These are phyloP conservation scores for Troilus luridus DNA, from an alignment of 2,888 invertebrate genomes.

Conservation along the genomic window DNA sequence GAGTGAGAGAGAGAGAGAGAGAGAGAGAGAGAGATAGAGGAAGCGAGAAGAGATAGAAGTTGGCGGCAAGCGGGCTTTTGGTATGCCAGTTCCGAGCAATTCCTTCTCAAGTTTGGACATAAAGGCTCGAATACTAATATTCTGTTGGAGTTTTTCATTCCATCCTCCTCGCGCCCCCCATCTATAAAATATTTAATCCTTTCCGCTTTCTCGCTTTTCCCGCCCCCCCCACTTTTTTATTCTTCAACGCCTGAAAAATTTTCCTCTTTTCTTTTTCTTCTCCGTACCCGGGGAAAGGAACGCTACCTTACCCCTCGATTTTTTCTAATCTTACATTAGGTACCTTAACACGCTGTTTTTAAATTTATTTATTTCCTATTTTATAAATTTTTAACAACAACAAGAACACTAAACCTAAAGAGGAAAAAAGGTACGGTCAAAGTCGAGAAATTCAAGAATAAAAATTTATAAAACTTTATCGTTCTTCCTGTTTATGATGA, in stretches of 20 bases:
- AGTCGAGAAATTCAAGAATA: too few relatives aligned
- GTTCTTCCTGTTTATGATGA: too few relatives aligned
- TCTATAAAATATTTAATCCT: slow-evolving; percentile 31
- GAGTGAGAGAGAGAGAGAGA: background rate
- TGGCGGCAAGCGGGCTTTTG: background rate
- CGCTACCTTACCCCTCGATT: background rate
- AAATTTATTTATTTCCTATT: too few relatives aligned
- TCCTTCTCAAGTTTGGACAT: background rate
- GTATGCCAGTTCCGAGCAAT: background rate
- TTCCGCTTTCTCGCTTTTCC: slow-evolving; percentile 17
- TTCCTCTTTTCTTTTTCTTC: background rate
- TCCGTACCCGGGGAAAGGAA: background rate
- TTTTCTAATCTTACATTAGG: too few relatives aligned
- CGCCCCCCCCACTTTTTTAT: background rate
- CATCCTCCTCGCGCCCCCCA: background rate
- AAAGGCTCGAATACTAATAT: slow-evolving; percentile 40
- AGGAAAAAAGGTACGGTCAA: too few relatives aligned
- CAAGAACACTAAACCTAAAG: too few relatives aligned
- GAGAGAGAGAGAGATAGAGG: background rate
- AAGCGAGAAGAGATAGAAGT: background rate
- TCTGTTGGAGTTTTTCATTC: slow-evolving; percentile 25
- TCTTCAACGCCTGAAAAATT: background rate
- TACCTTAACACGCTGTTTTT: too few relatives aligned
- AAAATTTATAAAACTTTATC: too few relatives aligned
- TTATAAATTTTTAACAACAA: too few relatives aligned